Evolutionary conservation across 2,888 invertebrate species (phyloP), one percentile per base, ranked within the genome.

Genomic region (Pammene aurita): DNA sequence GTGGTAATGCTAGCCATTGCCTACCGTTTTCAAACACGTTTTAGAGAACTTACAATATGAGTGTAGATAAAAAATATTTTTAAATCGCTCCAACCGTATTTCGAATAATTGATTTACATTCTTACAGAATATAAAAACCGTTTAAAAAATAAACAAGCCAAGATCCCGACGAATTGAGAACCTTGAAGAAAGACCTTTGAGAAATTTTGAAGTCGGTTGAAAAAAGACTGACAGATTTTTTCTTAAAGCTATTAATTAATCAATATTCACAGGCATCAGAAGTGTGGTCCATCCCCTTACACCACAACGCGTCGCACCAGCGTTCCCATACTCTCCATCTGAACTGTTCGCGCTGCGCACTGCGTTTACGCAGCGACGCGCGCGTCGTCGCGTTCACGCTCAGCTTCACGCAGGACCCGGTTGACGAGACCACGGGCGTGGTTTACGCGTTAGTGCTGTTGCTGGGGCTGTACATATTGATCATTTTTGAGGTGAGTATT

Each of bases 401-500:
- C 16, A 77, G 84, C 42, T 95, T 94, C 74, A 93, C 95, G 80
- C 80, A 94, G 0, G 83, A 94, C 54, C 94, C 95, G 0, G 93
- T 95, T 41, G 93, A 94, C 78, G 85, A 90, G 0, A 90, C 93
- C 64, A 91, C 93, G 73, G 96, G 96, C 0, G 94, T 96, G 9
- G 82, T 95, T 11, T 95, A 95, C 75, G 96, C 96, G 0, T 94
- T 95, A 0, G 72, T 94, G 5, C 93, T 97, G 38, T 87, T 97
- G 2, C 71, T 94, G 7, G 94, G 95, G 2, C 93, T 97, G 50
- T 97, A 97, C 80, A 80, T 95, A 7, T 84, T 97, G 14, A 96
- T 97, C 72, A 95, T 96, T 73, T 96, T 96, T 87, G 97, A 97
- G 88, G 95, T 96, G n/a, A 6, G 46, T 13, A 13, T 2, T 0